Evolutionary conservation across 2,797 vertebrate genomes (phyloP).

Genomic region (Sebastes matsubarae): DNA sequence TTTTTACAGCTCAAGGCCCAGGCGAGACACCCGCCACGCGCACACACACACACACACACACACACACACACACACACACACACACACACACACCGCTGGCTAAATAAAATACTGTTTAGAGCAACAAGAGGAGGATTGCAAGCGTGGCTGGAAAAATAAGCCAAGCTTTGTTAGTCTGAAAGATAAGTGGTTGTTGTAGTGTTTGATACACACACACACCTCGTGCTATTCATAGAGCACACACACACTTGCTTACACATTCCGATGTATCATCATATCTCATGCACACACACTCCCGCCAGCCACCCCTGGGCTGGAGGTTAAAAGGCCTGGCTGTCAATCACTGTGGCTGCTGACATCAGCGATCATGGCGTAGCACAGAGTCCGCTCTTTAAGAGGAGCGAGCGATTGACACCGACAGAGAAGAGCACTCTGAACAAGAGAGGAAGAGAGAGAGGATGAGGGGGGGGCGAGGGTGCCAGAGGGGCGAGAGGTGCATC

Average conservation of each 20-base stretch:
- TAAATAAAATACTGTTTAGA: slow-evolving; percentile 72
- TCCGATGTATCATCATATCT: slow-evolving; percentile 60
- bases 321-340: slow-evolving; percentile 81
- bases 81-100: slow-evolving; percentile 1
- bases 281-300: slow-evolving; percentile 18
- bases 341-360: slow-evolving; percentile 82
- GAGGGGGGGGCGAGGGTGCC: slow-evolving; percentile 11
- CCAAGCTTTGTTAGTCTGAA: slow-evolving; percentile 49
- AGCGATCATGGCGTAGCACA: slow-evolving; percentile 69
- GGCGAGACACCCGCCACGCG: slow-evolving; percentile 59
- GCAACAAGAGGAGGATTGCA: slow-evolving; percentile 60
- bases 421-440: slow-evolving; percentile 73
- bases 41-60: slow-evolving; percentile 1
- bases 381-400: slow-evolving; percentile 71
- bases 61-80: slow-evolving; percentile 1
- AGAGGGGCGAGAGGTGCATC: slow-evolving; percentile 66
- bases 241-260: slow-evolving; percentile 21
- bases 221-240: slow-evolving; percentile 9
- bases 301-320: slow-evolving; percentile 62
- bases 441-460: slow-evolving; percentile 30
- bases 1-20: slow-evolving; percentile 82
- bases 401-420: slow-evolving; percentile 71
- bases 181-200: slow-evolving; percentile 19
- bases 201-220: slow-evolving; percentile 19
- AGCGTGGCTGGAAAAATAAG: slow-evolving; percentile 42